phyloP scores from a whole-genome alignment of 2,113 vertebrate genomes.

The Oncorhynchus mykiss region DNA sequence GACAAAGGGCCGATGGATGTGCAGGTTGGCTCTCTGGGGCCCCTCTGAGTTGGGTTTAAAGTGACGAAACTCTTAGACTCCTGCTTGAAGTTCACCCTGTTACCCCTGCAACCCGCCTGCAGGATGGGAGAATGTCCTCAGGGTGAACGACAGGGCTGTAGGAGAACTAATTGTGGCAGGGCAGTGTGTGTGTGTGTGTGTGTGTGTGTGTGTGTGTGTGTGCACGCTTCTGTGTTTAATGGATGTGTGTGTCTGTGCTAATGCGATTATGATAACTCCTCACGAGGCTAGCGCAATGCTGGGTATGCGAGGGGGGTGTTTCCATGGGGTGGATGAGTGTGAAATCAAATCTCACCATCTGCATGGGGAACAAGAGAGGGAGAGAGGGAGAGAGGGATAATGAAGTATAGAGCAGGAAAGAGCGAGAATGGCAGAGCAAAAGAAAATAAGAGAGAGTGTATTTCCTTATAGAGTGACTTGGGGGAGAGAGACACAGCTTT shows the following conservation, averaged over 20 bases:
- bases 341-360: constrained; percentile 1
- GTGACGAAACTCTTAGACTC: constrained; percentile 36
- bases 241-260: constrained; percentile 7
- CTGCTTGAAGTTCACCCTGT: constrained; percentile 8
- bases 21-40: constrained; percentile 52
- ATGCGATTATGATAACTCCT: constrained; percentile 30
- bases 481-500: too few relatives aligned
- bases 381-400: neutral
- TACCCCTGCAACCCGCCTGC: constrained; percentile 32
- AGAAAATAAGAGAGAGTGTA: neutral
- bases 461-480: neutral
- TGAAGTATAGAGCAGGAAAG: neutral
- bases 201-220: neutral
- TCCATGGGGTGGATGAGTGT: neutral
- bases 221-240: neutral
- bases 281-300: constrained; percentile 24
- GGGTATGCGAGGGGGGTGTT: constrained; percentile 1
- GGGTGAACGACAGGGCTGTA: constrained; percentile 16
- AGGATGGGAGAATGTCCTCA: constrained; percentile 14
- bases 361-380: neutral
- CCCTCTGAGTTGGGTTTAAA: constrained; percentile 48
- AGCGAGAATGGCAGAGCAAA: neutral
- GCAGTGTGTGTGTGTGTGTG: neutral
- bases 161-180: constrained; percentile 5
- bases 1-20: constrained; percentile 62